Conservation (phyloP, 2,113 vertebrate genomes). For the Oriolus oriolus region DNA sequence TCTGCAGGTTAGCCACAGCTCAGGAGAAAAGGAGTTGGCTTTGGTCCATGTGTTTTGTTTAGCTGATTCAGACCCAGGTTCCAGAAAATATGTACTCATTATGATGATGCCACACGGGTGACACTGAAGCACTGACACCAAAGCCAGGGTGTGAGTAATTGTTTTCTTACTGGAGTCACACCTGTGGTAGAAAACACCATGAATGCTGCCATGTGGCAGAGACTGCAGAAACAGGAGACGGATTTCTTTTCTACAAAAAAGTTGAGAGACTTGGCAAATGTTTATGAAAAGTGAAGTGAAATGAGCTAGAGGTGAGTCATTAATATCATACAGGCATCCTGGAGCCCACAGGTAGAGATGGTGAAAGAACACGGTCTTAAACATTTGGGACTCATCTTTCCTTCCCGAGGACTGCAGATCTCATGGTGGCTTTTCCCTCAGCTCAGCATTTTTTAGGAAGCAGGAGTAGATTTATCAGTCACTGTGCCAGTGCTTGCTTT, state of each 20-base stretch:
- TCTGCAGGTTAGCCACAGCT: background rate
- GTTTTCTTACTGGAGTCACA: background rate
- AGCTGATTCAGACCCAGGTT: background rate
- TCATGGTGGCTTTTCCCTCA: background rate
- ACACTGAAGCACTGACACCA: background rate
- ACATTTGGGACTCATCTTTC: background rate
- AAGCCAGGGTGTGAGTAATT: background rate
- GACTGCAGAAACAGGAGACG: background rate
- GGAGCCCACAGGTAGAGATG: background rate
- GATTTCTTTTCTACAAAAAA: background rate
- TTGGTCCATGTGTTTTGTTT: background rate
- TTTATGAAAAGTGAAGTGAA: background rate
- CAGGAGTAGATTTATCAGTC: background rate
- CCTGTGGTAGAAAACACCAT: background rate
- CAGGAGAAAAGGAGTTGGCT: background rate
- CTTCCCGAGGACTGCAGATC: background rate
- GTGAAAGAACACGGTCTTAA: fast-evolving
- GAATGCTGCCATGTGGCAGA: background rate
- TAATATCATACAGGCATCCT: background rate
- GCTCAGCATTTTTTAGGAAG: constrained; percentile 13
- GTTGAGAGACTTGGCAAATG: background rate
- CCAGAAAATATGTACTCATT: background rate
- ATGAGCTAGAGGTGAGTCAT: background rate
- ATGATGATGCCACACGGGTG: background rate
- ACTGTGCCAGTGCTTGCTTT: constrained; percentile 24